These are phyloP conservation scores for Vulpes vulpes DNA, from an alignment of 2,113 vertebrate species.

Conservation along the genomic window DNA sequence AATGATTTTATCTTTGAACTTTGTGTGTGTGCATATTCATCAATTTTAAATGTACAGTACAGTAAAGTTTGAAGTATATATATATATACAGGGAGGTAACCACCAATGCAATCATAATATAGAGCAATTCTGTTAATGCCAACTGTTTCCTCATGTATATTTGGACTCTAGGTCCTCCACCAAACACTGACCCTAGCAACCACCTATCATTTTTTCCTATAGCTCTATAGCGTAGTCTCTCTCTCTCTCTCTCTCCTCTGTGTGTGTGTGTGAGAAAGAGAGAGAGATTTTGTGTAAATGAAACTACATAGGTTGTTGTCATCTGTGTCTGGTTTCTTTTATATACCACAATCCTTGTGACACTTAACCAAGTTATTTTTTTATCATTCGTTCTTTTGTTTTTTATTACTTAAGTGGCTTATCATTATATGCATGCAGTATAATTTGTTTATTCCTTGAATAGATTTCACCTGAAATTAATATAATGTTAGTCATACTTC, in stretches of 20 bases:
- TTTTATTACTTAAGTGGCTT: neutral
- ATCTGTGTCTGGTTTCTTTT: neutral
- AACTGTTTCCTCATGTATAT: neutral
- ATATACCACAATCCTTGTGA: neutral
- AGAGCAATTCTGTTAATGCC: neutral
- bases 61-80: neutral
- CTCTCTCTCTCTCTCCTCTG: too few species aligned
- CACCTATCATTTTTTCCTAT: neutral
- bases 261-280: neutral
- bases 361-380: neutral
- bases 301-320: neutral
- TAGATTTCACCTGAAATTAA: neutral
- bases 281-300: neutral
- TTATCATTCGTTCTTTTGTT: neutral
- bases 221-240: too few species aligned
- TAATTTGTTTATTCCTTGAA: neutral
- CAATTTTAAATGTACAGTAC: neutral
- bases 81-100: neutral
- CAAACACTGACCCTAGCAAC: neutral
- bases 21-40: neutral
- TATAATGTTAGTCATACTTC: neutral
- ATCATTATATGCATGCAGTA: neutral
- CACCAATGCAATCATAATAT: neutral
- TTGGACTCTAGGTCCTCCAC: neutral
- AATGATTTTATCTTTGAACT: neutral